A percentile compares a stretch with the other conserved stretches of the same genome.
phyloP scores from a whole-genome alignment of 2,113 vertebrate genomes.

The Hystrix cristata region DNA sequence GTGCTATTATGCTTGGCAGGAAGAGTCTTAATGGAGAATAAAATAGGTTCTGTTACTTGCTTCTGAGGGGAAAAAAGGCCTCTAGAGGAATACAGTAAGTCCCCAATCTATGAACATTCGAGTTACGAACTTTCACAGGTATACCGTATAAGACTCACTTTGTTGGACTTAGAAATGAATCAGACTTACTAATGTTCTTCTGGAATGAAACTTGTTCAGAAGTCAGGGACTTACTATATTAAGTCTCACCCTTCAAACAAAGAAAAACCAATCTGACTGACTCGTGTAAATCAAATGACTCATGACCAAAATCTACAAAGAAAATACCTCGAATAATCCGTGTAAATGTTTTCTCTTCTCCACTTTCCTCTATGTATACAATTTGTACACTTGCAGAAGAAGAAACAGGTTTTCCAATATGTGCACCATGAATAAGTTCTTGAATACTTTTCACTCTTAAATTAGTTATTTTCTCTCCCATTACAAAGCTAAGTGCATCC shows the following conservation, averaged over 20 bases:
- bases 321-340: conserved; percentile 91
- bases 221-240: neutral
- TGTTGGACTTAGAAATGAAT: neutral
- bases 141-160: neutral
- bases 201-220: neutral
- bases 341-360: conserved; percentile 91
- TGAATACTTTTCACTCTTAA: conserved; percentile 92
- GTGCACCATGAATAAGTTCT: conserved; percentile 96
- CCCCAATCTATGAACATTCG: neutral
- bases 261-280: neutral
- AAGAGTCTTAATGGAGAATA: neutral
- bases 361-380: conserved; percentile 89
- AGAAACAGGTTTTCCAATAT: conserved; percentile 92
- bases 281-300: conserved; percentile 10
- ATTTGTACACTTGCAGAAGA: conserved; percentile 91
- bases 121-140: neutral
- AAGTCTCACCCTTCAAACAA: neutral
- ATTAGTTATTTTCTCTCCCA: conserved; percentile 91
- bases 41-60: neutral
- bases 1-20: neutral
- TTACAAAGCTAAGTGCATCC: conserved; percentile 96
- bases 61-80: neutral
- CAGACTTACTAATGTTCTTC: neutral
- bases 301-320: neutral
- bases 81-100: neutral